These are phyloP conservation scores for Papilio machaon DNA, from an alignment of 1,140 invertebrate species.

Conservation along the genomic window DNA sequence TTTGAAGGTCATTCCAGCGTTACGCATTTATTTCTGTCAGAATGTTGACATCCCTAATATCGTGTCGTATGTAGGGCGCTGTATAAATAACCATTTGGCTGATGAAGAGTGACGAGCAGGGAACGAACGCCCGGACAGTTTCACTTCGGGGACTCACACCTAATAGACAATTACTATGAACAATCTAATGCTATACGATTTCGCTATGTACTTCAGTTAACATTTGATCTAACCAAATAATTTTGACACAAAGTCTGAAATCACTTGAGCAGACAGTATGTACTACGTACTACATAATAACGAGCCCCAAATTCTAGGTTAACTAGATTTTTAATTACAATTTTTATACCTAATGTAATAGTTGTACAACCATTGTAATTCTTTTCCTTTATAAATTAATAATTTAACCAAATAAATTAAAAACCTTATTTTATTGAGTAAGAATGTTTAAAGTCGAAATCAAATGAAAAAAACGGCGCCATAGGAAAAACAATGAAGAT, in stretches of 20 bases:
- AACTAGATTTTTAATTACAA: too few species aligned
- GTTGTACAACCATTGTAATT: too few species aligned
- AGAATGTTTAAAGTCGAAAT: background rate
- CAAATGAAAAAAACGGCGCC: background rate
- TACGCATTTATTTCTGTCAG: constrained; percentile 34
- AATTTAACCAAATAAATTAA: too few species aligned
- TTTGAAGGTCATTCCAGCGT: constrained; percentile 8
- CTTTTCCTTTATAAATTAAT: too few species aligned
- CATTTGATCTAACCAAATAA: background rate
- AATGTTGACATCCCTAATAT: constrained; percentile 55
- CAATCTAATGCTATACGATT: constrained; percentile 1
- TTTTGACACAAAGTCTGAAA: too few species aligned
- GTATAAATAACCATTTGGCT: constrained; percentile 61
- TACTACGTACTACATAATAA: too few species aligned
- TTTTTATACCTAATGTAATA: too few species aligned
- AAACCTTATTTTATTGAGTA: too few species aligned
- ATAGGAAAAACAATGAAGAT: background rate
- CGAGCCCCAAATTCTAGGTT: too few species aligned
- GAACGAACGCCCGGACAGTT: constrained; percentile 54
- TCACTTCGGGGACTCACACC: constrained; percentile 47
- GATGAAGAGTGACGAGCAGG: constrained; percentile 69
- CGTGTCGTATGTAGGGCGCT: constrained; percentile 57
- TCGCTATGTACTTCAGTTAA: background rate
- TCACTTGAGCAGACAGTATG: too few species aligned
- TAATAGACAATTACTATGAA: constrained; percentile 57